Percentiles rank a stretch among this genome's conserved stretches.
These are phyloP conservation scores for Brachionus paranguensis DNA, from an alignment of 1,140 invertebrate species.

Conservation along the genomic window DNA sequence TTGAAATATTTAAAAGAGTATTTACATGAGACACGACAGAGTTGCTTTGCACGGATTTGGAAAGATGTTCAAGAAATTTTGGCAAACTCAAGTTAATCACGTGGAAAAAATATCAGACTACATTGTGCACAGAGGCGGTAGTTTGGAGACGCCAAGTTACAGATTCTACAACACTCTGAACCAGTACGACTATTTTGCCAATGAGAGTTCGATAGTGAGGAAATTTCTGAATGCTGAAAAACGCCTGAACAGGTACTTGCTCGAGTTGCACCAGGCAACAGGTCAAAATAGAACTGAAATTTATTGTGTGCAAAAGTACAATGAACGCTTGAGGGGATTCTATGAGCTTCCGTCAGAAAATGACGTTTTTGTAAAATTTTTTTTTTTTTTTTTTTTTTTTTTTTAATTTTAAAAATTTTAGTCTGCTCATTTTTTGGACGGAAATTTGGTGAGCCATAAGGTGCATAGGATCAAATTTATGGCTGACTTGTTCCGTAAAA, in stretches of 20 bases:
- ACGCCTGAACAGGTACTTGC: not conserved
- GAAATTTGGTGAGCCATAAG: not conserved
- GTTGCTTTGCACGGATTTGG: constrained; percentile 16
- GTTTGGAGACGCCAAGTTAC: not conserved
- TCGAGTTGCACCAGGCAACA: not conserved
- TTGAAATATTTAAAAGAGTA: constrained; percentile 10
- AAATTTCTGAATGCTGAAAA: not conserved
- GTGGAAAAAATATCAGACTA: constrained; percentile 24
- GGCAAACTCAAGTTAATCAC: not conserved
- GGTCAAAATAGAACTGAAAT: not conserved
- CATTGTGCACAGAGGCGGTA: constrained; percentile 22
- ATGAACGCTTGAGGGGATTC: not conserved
- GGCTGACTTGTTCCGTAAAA: constrained; percentile 14
- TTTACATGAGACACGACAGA: constrained; percentile 30
- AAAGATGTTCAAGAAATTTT: constrained; percentile 22
- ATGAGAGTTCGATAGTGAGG: not conserved
- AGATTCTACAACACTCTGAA: not conserved
- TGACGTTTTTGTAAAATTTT: not conserved
- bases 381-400: not conserved
- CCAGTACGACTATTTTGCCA: not conserved
- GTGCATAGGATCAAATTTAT: not conserved
- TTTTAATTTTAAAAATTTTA: not conserved
- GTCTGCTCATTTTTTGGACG: constrained; percentile 22
- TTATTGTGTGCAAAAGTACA: not conserved
- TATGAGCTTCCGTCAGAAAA: not conserved